Conservation (phyloP, 2,113 vertebrate species). For the Ceyx melanurus region DNA sequence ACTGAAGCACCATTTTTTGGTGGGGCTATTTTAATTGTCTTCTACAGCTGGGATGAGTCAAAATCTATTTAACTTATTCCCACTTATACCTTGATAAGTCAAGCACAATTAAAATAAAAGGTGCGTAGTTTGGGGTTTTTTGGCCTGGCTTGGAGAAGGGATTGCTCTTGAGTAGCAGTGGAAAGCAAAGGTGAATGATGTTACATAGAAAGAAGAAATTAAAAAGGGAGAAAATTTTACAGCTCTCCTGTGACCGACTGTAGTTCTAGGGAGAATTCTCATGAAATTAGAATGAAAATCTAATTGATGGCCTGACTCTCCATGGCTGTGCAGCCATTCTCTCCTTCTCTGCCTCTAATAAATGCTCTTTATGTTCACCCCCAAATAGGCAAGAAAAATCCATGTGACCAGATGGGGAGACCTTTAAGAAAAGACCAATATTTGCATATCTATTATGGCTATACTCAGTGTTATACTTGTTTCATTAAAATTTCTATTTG, state of each 20-base stretch:
- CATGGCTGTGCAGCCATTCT: conserved; percentile 31
- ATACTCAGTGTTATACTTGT: conserved; percentile 79
- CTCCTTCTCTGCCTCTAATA: conserved; percentile 55
- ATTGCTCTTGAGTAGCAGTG: neutral
- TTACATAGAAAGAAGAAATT: neutral
- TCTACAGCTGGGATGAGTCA: conserved; percentile 17
- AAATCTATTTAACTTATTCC: neutral
- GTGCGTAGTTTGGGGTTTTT: neutral
- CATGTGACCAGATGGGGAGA: conserved; percentile 77
- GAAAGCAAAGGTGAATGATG: conserved; percentile 14
- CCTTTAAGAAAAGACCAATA: conserved; percentile 87
- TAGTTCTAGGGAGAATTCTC: conserved; percentile 29
- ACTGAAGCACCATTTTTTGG: neutral
- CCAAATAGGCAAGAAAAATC: conserved; percentile 63
- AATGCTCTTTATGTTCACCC: conserved; percentile 52
- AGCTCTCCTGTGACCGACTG: conserved; percentile 26
- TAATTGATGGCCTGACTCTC: conserved; percentile 59
- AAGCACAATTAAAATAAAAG: neutral
- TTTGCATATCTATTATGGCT: conserved; percentile 86
- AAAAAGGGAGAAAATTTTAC: conserved; percentile 31
- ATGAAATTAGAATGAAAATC: conserved; percentile 37
- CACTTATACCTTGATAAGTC: neutral
- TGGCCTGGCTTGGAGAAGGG: neutral
- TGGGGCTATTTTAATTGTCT: conserved; percentile 23
- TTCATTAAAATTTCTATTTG: conserved; percentile 86